A percentile compares a stretch with the other conserved stretches of the same genome.
Conservation (phyloP, 2,888 invertebrate species). For the Onthophagus sagittarius region DNA sequence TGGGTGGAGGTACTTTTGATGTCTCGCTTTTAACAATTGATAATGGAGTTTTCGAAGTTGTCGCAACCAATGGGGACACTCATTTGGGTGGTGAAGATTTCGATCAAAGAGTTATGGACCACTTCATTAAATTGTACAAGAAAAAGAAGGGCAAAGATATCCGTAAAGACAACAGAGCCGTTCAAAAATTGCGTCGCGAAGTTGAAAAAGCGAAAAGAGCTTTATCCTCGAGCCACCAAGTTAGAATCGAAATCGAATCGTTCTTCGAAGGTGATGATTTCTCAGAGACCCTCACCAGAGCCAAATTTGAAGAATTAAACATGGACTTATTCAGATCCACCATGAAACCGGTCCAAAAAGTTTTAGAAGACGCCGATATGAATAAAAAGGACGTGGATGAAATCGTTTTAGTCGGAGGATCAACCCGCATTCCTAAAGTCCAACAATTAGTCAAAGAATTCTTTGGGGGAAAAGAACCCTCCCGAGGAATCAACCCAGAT, state of each 20-base stretch:
- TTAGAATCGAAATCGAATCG: slow-evolving; percentile 97
- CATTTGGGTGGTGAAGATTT: slow-evolving; percentile 99
- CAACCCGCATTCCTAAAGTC: slow-evolving; percentile 98
- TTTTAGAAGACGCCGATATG: slow-evolving; percentile 98
- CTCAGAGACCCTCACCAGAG: slow-evolving; percentile 91
- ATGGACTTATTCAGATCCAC: slow-evolving; percentile 90
- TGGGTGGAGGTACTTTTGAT: slow-evolving; percentile 99
- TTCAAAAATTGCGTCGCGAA: slow-evolving; percentile 94
- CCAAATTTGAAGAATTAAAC: slow-evolving; percentile 98
- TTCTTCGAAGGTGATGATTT: slow-evolving; percentile 98
- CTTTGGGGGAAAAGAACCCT: slow-evolving; percentile 97
- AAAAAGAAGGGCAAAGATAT: slow-evolving; percentile 98
- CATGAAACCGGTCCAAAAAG: slow-evolving; percentile 91
- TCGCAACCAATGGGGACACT: slow-evolving; percentile 92
- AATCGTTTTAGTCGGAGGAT: slow-evolving; percentile 98
- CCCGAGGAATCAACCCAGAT: slow-evolving; percentile 97
- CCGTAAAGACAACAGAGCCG: slow-evolving; percentile 89
- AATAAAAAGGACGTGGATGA: slow-evolving; percentile 98
- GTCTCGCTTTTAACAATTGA: slow-evolving; percentile 97
- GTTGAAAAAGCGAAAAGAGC: slow-evolving; percentile 97
- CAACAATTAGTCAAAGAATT: slow-evolving; percentile 90
- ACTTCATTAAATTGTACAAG: slow-evolving; percentile 93
- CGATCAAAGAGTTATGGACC: slow-evolving; percentile 97
- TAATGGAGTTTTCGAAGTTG: slow-evolving; percentile 95
- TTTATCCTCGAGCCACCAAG: slow-evolving; percentile 90